Evolutionary conservation across 2,888 invertebrate species (phyloP).

Genomic region (Nemotelus nigrinus): DNA sequence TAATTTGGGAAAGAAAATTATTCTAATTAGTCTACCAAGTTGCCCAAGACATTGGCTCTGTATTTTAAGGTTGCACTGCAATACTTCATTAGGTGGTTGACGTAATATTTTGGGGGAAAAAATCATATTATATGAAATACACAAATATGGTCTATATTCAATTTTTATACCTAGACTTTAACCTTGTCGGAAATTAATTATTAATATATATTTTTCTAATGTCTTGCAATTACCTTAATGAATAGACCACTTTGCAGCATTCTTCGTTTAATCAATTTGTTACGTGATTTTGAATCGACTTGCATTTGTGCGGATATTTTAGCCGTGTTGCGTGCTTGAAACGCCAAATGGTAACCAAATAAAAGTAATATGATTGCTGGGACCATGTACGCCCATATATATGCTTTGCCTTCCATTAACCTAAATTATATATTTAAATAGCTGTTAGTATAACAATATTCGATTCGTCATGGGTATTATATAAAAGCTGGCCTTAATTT

Average conservation of each 20-base stretch:
- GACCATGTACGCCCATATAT: constrained; percentile 58
- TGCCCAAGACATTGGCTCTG: too few relatives aligned
- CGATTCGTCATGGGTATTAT: background rate
- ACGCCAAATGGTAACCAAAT: constrained; percentile 62
- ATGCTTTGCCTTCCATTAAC: constrained; percentile 56
- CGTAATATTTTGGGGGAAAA: too few relatives aligned
- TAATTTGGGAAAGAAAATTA: too few relatives aligned
- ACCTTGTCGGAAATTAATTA: too few relatives aligned
- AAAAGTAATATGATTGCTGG: constrained; percentile 66
- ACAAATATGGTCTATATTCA: too few relatives aligned
- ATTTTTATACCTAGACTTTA: too few relatives aligned
- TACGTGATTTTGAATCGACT: constrained; percentile 68
- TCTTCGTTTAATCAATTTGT: constrained; percentile 70
- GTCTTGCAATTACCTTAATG: constrained; percentile 65
- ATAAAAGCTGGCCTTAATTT: background rate
- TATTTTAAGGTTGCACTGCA: too few relatives aligned
- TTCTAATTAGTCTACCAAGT: too few relatives aligned
- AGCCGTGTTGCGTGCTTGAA: constrained; percentile 69
- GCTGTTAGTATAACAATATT: background rate
- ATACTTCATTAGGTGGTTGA: too few relatives aligned
- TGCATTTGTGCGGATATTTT: constrained; percentile 71
- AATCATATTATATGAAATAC: too few relatives aligned
- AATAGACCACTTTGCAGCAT: constrained; percentile 70
- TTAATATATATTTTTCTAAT: too few relatives aligned
- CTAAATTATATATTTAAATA: constrained; percentile 39